Conservation (phyloP, 1,140 invertebrate species). For the Drosophila athabasca region DNA sequence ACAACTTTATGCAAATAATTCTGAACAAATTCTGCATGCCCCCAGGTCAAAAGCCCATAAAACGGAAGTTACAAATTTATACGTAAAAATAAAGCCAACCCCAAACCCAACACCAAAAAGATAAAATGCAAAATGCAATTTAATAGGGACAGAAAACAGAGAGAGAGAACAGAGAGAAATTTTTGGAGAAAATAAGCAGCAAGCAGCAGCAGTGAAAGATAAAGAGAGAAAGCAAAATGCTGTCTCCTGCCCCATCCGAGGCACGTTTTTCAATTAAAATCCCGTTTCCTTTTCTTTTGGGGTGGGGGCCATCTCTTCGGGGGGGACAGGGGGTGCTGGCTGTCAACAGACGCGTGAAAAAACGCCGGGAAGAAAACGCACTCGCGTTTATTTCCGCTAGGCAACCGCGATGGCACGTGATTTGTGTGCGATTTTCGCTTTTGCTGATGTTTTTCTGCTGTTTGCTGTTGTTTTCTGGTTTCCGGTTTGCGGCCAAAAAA, state of each 20-base stretch:
- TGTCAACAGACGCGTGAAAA: conserved; percentile 50
- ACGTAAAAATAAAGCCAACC: conserved; percentile 7
- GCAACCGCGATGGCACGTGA: conserved; percentile 65
- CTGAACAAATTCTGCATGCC: conserved; percentile 30
- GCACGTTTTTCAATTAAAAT: conserved; percentile 80
- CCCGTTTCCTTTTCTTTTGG: conserved; percentile 39
- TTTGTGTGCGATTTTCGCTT: conserved; percentile 61
- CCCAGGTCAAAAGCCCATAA: conserved; percentile 31
- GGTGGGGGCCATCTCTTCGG: neutral
- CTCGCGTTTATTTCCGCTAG: conserved; percentile 58
- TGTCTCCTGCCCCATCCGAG: conserved; percentile 20
- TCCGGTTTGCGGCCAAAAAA: conserved; percentile 34
- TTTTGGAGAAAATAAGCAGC: neutral
- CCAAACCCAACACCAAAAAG: neutral
- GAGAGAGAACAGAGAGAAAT: neutral
- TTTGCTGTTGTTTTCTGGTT: conserved; percentile 26
- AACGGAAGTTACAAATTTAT: conserved; percentile 6
- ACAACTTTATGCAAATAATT: conserved; percentile 64
- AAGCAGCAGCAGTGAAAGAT: neutral
- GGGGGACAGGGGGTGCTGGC: neutral
- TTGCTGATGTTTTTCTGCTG: conserved; percentile 33
- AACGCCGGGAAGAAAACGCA: conserved; percentile 53
- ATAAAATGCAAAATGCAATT: conserved; percentile 16
- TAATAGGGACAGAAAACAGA: too few relatives aligned
- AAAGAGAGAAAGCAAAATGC: neutral